Percentiles rank a stretch among this genome's conserved stretches.
Conservation (phyloP, 1,140 invertebrate species). For the Saccostrea echinata region DNA sequence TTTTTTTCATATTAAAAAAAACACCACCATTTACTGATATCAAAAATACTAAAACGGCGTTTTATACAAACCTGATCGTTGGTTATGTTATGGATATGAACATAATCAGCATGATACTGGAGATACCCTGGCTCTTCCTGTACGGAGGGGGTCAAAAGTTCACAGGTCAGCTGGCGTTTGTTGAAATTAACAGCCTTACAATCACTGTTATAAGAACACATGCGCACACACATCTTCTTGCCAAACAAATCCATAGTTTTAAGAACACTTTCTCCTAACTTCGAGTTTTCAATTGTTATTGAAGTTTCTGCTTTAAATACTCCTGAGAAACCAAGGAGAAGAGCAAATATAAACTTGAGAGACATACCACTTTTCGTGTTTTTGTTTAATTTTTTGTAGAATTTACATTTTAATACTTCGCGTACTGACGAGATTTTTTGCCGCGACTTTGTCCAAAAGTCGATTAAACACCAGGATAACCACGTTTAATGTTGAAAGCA, state of each 20-base stretch:
- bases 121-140: not conserved
- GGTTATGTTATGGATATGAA: not conserved
- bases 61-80: not conserved
- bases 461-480: too few relatives aligned
- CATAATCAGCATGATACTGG: not conserved
- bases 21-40: too few relatives aligned
- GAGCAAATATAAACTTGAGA: too few relatives aligned
- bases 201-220: not conserved
- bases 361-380: too few relatives aligned
- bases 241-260: not conserved
- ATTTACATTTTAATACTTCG: too few relatives aligned
- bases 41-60: not conserved
- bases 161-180: not conserved
- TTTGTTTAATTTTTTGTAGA: too few relatives aligned
- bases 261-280: not conserved
- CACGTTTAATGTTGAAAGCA: too few relatives aligned
- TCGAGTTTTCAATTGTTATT: not conserved
- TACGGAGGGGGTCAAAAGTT: not conserved
- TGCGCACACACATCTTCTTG: not conserved
- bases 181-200: conserved; percentile 27
- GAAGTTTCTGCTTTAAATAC: too few relatives aligned
- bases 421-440: too few relatives aligned
- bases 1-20: too few relatives aligned
- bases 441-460: too few relatives aligned
- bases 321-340: too few relatives aligned